Evolutionary conservation across 2,797 vertebrate species (phyloP), one percentile per base, ranked within the genome.

Genomic region (Linurgus olivaceus): DNA sequence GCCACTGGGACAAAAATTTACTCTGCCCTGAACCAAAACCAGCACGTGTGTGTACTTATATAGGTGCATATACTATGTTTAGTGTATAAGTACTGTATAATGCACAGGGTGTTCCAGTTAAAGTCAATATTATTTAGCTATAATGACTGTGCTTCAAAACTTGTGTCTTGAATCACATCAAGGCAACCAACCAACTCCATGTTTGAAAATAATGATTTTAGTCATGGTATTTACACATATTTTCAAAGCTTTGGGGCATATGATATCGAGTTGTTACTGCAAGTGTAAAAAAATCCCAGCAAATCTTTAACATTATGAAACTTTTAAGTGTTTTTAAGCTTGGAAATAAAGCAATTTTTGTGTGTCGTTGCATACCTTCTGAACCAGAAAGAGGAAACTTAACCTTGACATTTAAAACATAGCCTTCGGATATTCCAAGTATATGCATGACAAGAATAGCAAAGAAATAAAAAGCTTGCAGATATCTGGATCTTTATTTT

Each of bases 351-450:
- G 5, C 11, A 25, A 12, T 58, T 58, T 75, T 66, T 81, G 12
- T 58, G 3, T 55, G 54, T 72, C 0, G 0, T n/a, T 94, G 9
- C 25, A 38, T 52, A 29, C 29, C 26, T 78, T 38, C 33, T 81
- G 38, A 94, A 79, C 28, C 37, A 90, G 47, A 86, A 83, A 45
- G 73, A 66, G n/a, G 17, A 73, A 90, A 55, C 37, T 63, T 66
- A 81, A 88, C 66, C 26, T 51, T 82, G 86, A 47, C 40, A 59
- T 86, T 85, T 92, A 86, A 31, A 75, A 28, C n/a, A 45, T 6
- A 92, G 31, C 40, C 24, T 68, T 86, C 3, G n/a, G 80, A 50
- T 58, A 52, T 37, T 86, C 31, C 28, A 42, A 20, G 17, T 68
- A 33, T 50, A 26, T 13, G 10, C 40, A 66, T 26, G 45, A 35